These are phyloP conservation scores for Porites cylindrica DNA, from an alignment of 92 coral and sea anemone species.

Conservation along the genomic window DNA sequence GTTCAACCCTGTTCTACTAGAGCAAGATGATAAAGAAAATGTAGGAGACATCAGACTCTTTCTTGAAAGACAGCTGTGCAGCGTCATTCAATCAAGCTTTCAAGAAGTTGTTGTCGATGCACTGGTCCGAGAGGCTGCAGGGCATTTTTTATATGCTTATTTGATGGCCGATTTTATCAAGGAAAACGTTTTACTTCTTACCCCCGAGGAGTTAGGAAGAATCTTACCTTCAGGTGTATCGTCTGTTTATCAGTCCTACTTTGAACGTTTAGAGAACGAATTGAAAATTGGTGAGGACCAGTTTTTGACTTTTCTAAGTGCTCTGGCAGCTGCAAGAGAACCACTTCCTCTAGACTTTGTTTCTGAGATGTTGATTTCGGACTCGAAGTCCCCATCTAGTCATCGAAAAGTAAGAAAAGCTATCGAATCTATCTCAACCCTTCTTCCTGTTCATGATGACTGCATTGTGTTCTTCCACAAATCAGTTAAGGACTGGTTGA, in stretches of 20 bases:
- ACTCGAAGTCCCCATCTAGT: background rate
- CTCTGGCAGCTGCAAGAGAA: conserved; percentile 28
- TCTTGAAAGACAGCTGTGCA: conserved; percentile 30
- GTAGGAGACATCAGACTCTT: conserved; percentile 27
- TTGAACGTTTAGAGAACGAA: conserved; percentile 22
- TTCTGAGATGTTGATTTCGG: conserved; percentile 5
- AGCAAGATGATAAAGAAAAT: conserved; percentile 51
- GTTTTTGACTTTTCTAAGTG: conserved; percentile 6
- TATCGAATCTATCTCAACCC: too few relatives aligned
- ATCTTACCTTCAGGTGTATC: conserved; percentile 18
- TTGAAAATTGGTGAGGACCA: conserved; percentile 5
- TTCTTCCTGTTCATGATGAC: too few relatives aligned
- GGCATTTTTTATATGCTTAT: conserved; percentile 19
- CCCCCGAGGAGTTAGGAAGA: conserved; percentile 9
- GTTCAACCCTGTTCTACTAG: conserved; percentile 34
- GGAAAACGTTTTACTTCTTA: background rate
- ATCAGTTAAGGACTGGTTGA: conserved; percentile 65
- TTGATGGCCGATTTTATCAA: conserved; percentile 18
- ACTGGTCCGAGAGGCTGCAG: conserved; percentile 57
- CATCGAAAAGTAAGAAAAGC: background rate
- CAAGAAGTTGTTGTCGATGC: background rate
- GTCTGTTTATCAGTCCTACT: conserved; percentile 24
- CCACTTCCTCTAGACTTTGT: conserved; percentile 23
- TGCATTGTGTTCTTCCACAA: too few relatives aligned
- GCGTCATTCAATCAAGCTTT: conserved; percentile 13